These are phyloP conservation scores for Ia io DNA, from an alignment of 2,113 vertebrate genomes.

Conservation along the genomic window DNA sequence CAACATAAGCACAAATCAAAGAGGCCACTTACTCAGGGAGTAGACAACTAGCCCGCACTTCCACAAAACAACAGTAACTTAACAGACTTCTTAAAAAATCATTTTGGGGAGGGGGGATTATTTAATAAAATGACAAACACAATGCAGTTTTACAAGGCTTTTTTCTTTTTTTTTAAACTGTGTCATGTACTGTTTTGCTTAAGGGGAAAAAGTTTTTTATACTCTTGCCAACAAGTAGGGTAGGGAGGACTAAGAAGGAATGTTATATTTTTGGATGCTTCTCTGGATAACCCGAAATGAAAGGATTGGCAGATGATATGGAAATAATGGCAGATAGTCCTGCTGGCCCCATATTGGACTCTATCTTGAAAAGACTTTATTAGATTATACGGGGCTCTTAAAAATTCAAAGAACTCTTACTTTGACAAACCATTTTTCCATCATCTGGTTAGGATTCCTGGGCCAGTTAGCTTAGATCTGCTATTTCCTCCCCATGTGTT, in stretches of 20 bases:
- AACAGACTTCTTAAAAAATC: slow-evolving; percentile 67
- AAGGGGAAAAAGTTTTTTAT: slow-evolving; percentile 58
- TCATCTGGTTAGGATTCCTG: slow-evolving; percentile 90
- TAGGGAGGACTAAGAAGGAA: slow-evolving; percentile 5
- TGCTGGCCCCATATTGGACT: slow-evolving; percentile 63
- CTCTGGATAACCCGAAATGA: slow-evolving; percentile 40
- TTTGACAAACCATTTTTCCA: slow-evolving; percentile 80
- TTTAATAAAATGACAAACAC: slow-evolving; percentile 62
- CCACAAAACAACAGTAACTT: slow-evolving; percentile 44
- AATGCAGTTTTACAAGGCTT: slow-evolving; percentile 51
- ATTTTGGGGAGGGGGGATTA: not conserved
- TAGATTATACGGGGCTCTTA: slow-evolving; percentile 70
- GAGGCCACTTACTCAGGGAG: not conserved
- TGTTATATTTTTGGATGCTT: slow-evolving; percentile 71
- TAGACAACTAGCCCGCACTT: slow-evolving; percentile 43
- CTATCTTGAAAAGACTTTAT: slow-evolving; percentile 73
- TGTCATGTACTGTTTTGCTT: slow-evolving; percentile 68
- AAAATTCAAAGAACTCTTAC: slow-evolving; percentile 78
- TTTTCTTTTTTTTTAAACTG: not conserved
- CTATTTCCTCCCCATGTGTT: slow-evolving; percentile 88
- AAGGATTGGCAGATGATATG: slow-evolving; percentile 65
- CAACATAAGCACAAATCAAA: not conserved
- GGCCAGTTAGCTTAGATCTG: slow-evolving; percentile 83
- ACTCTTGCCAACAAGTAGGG: slow-evolving; percentile 66
- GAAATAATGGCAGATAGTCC: slow-evolving; percentile 73